Percentiles rank a stretch among this genome's conserved stretches.
These are phyloP conservation scores for Pachypeltis micranthus DNA, from an alignment of 1,140 invertebrate species.

Conservation along the genomic window DNA sequence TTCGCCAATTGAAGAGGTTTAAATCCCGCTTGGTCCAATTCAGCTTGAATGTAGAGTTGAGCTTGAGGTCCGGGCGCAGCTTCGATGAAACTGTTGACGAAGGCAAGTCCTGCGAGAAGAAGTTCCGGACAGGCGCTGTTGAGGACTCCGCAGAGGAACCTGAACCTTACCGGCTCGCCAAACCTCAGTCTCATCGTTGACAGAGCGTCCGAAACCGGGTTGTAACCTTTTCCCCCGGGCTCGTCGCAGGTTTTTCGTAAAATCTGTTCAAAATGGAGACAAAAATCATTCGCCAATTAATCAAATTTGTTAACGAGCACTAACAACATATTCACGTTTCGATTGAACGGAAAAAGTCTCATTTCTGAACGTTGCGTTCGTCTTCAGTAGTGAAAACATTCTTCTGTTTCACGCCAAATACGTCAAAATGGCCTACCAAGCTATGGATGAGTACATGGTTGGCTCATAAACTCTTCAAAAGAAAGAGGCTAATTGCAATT, in stretches of 20 bases:
- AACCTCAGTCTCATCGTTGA: constrained; percentile 76
- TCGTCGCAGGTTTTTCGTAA: constrained; percentile 62
- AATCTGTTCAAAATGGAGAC: too few species aligned
- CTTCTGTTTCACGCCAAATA: too few species aligned
- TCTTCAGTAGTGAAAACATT: too few species aligned
- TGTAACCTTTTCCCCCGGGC: constrained; percentile 50
- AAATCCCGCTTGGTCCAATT: constrained; percentile 71
- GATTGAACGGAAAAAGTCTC: too few species aligned
- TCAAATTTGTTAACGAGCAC: too few species aligned
- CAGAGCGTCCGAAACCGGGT: constrained; percentile 75
- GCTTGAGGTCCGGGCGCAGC: constrained; percentile 60
- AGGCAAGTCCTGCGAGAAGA: constrained; percentile 67
- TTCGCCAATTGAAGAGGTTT: constrained; percentile 57
- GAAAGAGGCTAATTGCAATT: not conserved
- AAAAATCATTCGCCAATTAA: too few species aligned
- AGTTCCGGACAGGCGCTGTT: constrained; percentile 56
- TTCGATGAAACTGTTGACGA: constrained; percentile 70
- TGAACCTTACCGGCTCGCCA: constrained; percentile 82
- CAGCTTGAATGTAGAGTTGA: constrained; percentile 78
- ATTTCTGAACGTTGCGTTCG: too few species aligned
- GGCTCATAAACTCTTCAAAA: not conserved
- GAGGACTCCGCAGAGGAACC: constrained; percentile 78
- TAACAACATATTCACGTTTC: too few species aligned
- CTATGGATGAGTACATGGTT: too few species aligned
- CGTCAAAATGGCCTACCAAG: too few species aligned